Evolutionary conservation across 2,797 vertebrate species (phyloP).

Genomic region (Otolemur crassicaudatus): DNA sequence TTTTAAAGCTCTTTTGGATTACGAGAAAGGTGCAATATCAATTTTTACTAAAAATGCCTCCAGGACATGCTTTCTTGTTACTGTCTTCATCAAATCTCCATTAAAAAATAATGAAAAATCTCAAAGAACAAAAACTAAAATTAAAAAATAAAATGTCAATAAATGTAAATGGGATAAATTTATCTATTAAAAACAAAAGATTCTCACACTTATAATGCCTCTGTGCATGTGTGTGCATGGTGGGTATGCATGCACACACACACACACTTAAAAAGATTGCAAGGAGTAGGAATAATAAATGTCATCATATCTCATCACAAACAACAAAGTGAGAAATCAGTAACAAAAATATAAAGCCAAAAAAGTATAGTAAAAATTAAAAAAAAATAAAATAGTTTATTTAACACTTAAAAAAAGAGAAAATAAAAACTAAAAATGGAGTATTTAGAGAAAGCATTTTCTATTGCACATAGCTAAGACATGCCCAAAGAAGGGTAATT

Average conservation of each 20-base stretch:
- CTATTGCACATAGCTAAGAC: not conserved
- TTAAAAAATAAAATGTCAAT: not conserved
- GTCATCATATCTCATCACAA: not conserved
- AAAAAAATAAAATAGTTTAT: not conserved
- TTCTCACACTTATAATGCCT: not conserved
- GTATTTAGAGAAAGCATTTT: not conserved
- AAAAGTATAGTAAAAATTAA: not conserved
- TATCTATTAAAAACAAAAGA: not conserved
- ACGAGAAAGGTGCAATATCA: not conserved
- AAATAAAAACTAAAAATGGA: not conserved
- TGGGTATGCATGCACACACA: not conserved
- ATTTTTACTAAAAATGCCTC: not conserved
- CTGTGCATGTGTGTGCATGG: no score
- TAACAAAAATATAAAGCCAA: not conserved
- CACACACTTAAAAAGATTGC: not conserved
- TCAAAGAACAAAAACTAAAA: not conserved
- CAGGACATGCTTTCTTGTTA: not conserved
- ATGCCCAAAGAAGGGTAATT: not conserved
- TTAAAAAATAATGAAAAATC: fast-evolving
- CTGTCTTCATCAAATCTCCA: not conserved
- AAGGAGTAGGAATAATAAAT: not conserved
- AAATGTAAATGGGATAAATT: not conserved
- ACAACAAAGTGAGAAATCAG: not conserved
- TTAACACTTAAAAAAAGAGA: not conserved
- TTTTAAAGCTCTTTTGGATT: not conserved